Evolutionary conservation across 2,888 invertebrate species (phyloP).

Genomic region (Nyleta sp.): DNA sequence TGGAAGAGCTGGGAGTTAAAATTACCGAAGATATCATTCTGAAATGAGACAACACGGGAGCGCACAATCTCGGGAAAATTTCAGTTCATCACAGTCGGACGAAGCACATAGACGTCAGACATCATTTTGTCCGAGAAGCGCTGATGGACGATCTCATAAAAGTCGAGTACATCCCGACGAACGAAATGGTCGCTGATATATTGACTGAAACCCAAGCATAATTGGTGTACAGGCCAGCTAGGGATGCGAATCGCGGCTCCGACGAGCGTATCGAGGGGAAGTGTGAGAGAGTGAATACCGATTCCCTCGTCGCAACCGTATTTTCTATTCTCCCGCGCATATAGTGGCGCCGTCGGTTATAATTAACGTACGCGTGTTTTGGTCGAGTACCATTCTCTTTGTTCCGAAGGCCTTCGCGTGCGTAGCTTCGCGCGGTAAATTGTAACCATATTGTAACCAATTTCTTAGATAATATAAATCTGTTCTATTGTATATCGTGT

Average conservation of each 20-base stretch:
- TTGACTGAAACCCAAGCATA: background rate
- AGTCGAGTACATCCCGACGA: background rate
- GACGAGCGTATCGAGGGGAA: conserved; percentile 9
- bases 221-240: background rate
- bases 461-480: too few species aligned
- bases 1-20: background rate
- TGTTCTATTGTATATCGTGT: too few species aligned
- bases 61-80: background rate
- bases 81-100: background rate
- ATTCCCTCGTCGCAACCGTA: conserved; percentile 37
- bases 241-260: background rate
- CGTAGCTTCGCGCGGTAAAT: too few species aligned
- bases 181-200: background rate
- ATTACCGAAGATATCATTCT: background rate
- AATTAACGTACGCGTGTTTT: too few species aligned
- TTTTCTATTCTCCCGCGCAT: too few species aligned
- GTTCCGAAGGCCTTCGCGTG: too few species aligned
- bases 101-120: conserved; percentile 11
- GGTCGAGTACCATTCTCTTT: too few species aligned
- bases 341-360: too few species aligned
- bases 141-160: background rate
- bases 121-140: conserved; percentile 4
- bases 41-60: conserved; percentile 1
- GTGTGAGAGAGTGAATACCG: conserved; percentile 2
- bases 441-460: too few species aligned